A percentile compares a stretch with the other conserved stretches of the same genome.
phyloP scores from a whole-genome alignment of 2,113 vertebrate genomes.

The Nicator chloris region DNA sequence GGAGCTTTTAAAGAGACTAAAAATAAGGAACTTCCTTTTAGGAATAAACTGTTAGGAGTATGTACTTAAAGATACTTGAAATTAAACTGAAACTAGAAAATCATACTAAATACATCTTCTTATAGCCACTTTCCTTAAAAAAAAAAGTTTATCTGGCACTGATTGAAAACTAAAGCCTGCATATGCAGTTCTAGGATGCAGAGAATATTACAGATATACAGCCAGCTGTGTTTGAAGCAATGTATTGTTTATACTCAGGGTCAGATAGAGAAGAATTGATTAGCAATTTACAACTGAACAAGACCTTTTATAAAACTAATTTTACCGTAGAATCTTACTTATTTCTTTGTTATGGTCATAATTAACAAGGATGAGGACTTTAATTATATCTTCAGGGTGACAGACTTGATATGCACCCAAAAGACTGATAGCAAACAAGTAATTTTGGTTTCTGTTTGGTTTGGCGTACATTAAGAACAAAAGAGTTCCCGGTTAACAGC shows the following conservation, averaged over 20 bases:
- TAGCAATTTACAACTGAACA: not conserved
- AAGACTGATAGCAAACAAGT: not conserved
- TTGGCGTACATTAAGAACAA: not conserved
- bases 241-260: not conserved
- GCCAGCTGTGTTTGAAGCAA: not conserved
- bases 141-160: not conserved
- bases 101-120: not conserved
- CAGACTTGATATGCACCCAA: not conserved
- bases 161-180: not conserved
- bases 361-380: not conserved
- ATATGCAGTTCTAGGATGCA: not conserved
- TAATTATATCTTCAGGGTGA: not conserved
- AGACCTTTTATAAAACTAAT: not conserved
- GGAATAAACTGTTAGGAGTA: not conserved
- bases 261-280: not conserved
- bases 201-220: accelerated
- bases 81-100: not conserved
- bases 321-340: not conserved
- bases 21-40: not conserved
- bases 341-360: not conserved
- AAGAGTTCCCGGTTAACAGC: not conserved
- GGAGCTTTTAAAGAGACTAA: not conserved
- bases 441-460: not conserved
- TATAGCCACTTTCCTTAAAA: not conserved
- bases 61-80: not conserved